phyloP scores from a whole-genome alignment of 2,113 vertebrate genomes.

The Cephalopterus ornatus region DNA sequence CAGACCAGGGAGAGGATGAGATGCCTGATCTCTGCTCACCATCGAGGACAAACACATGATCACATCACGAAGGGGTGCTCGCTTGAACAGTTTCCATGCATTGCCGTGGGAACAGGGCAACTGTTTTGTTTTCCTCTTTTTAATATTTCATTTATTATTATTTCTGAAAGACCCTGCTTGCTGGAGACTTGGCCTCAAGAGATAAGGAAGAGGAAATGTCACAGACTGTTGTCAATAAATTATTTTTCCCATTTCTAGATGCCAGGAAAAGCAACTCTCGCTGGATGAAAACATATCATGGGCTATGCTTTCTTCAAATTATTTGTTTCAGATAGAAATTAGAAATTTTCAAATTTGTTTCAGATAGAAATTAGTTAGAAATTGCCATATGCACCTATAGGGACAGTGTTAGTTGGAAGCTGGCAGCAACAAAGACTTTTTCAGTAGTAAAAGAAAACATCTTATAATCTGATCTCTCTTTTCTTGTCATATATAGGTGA shows the following conservation, averaged over 20 bases:
- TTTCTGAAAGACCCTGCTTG: constrained; percentile 2
- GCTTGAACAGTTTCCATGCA: not conserved
- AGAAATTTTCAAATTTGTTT: too few relatives aligned
- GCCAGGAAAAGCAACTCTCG: constrained; percentile 46
- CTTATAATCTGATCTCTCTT: not conserved
- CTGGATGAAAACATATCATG: not conserved
- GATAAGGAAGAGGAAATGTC: constrained; percentile 46
- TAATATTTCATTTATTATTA: not conserved
- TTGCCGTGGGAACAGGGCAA: not conserved
- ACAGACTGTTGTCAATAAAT: not conserved
- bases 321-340: not conserved
- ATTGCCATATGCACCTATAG: not conserved
- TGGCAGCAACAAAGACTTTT: not conserved
- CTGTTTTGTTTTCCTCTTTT: not conserved
- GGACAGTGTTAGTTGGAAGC: not conserved
- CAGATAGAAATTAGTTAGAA: too few relatives aligned
- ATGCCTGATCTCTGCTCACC: not conserved
- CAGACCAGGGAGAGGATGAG: not conserved
- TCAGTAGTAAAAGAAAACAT: not conserved
- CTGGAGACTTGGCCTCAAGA: constrained; percentile 3
- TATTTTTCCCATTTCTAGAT: constrained; percentile 24
- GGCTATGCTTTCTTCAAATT: not conserved
- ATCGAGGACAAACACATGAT: not conserved
- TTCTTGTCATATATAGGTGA: not conserved
- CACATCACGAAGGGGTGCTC: fast-evolving